Evolutionary conservation across 2,888 invertebrate species (phyloP).

Genomic region (Meiosimyza decipiens): DNA sequence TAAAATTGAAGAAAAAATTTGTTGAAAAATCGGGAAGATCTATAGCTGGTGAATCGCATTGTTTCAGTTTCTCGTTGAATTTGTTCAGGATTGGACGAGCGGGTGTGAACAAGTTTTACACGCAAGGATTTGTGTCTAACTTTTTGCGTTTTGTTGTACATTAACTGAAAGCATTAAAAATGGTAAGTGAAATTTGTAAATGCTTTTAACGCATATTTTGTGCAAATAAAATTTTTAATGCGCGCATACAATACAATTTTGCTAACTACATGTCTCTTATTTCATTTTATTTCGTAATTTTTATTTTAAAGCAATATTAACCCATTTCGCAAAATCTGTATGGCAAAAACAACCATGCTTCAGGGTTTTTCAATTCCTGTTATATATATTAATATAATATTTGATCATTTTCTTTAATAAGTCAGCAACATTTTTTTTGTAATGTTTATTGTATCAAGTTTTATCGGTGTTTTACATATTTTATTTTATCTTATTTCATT

Average conservation of each 20-base stretch:
- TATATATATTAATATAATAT: not conserved
- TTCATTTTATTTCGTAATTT: not conserved
- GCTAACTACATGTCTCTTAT: too few relatives aligned
- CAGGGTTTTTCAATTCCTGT: not conserved
- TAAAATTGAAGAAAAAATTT: slow-evolving; percentile 10
- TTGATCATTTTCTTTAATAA: not conserved
- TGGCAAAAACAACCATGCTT: slow-evolving; percentile 11
- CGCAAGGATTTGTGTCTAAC: not conserved
- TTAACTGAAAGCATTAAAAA: too few relatives aligned
- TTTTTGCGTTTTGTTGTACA: too few relatives aligned
- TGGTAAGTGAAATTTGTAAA: too few relatives aligned
- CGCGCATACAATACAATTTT: too few relatives aligned
- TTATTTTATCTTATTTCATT: not conserved
- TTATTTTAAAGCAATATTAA: not conserved
- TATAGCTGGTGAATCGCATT: not conserved
- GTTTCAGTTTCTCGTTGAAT: slow-evolving; percentile 23
- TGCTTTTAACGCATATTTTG: too few relatives aligned
- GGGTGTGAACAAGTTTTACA: not conserved
- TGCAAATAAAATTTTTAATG: too few relatives aligned
- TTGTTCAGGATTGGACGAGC: slow-evolving; percentile 2
- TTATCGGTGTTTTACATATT: not conserved
- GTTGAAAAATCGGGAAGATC: not conserved
- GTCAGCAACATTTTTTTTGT: not conserved
- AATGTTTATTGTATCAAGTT: slow-evolving; percentile 10
- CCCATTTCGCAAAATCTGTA: not conserved